Evolutionary conservation across 1,140 invertebrate species (phyloP), one percentile per base, ranked within the genome.

Genomic region (Euborellia annulipes): DNA sequence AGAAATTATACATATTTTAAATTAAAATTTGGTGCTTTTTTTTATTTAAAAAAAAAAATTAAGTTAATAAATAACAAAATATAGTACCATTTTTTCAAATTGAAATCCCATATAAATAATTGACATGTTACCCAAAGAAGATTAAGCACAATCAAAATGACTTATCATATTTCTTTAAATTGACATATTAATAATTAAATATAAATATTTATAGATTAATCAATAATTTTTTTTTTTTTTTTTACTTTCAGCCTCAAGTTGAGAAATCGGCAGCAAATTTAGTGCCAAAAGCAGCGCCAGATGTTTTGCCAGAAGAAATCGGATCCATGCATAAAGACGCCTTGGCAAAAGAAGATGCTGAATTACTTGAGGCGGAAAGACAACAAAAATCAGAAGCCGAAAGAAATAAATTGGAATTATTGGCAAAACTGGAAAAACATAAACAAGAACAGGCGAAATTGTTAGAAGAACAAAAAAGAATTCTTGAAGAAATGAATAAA

Each of bases 271-370:
- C 36, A 19, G 23, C 43, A 49, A 47, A 37, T 20, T 14, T 27
- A 20, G 21, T 43, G 13, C 11, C 37, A 16, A 21, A 42, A 9
- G 45, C 51, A 39, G 43, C 27, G 7, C 17, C 34, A 14, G 36
- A 43, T 9, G 45, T 49, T 40, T 27, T 20, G 17, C 2, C 22
- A 38, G 11, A 30, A 8, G 21, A 34, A 46, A 40, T 37, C 32
- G 52, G 60, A 43, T 43, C 60, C 47, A 53, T 63, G 37, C 55
- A 61, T 55, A 55, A 62, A 47, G 61, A 65, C 58, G 55, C 61
- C 19, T 67, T 71, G 11, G 68, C 71, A 39, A 70, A 71, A 49
- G 71, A 73, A 44, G 67, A 71, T 32, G 62, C 67, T 41, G 66
- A 71, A 51, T 58, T 64, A 9, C 62, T 68, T 19, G 62, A 66